Percentiles rank a stretch among this genome's conserved stretches.
These are phyloP conservation scores for Rhopalosiphum padi DNA, from an alignment of 1,140 invertebrate species.

Conservation along the genomic window DNA sequence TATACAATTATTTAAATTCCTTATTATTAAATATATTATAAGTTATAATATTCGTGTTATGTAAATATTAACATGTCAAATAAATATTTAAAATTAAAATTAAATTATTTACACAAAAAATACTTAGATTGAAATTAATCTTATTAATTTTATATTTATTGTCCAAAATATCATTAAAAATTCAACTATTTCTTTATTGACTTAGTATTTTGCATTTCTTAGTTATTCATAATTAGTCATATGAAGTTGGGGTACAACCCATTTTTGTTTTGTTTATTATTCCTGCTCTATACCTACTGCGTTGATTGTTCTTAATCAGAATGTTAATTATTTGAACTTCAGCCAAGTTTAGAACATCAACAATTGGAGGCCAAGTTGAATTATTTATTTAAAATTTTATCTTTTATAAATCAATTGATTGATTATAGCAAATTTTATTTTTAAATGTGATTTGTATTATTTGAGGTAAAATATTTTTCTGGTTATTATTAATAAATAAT, in stretches of 20 bases:
- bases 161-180: neutral
- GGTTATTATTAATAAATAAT: neutral
- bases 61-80: neutral
- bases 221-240: neutral
- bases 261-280: neutral
- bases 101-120: neutral
- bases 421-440: neutral
- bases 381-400: neutral
- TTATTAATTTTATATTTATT: neutral
- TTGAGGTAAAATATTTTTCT: neutral
- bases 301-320: neutral
- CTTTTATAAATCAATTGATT: neutral
- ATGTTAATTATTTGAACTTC: constrained; percentile 16
- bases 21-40: neutral
- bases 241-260: neutral
- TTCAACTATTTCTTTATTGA: neutral
- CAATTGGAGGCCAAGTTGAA: neutral
- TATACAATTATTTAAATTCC: neutral
- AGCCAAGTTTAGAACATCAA: neutral
- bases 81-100: neutral
- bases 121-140: neutral
- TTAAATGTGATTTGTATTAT: neutral
- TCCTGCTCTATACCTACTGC: neutral
- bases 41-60: neutral
- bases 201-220: neutral